These are phyloP conservation scores for Sycophaga agraensis DNA, from an alignment of 1,140 invertebrate genomes.

Conservation along the genomic window DNA sequence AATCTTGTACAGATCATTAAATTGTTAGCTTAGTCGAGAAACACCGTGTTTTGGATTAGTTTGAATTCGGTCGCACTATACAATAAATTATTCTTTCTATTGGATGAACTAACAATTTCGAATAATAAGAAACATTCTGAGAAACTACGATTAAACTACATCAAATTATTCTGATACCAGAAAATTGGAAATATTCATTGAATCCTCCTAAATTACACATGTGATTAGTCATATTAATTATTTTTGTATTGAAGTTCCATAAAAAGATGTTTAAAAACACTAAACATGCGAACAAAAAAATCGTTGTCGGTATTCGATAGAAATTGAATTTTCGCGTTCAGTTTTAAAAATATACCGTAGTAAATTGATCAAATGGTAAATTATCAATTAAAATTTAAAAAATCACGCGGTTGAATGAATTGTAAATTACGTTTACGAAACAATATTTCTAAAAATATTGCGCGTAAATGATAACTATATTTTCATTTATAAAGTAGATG, in stretches of 20 bases:
- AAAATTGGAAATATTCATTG: no score
- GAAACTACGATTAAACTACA: constrained; percentile 9
- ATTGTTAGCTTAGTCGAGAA: constrained; percentile 5
- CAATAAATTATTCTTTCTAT: not conserved
- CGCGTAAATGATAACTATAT: not conserved
- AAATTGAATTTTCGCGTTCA: not conserved
- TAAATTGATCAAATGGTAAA: not conserved
- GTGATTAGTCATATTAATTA: constrained; percentile 13
- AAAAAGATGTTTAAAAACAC: not conserved
- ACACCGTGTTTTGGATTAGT: not conserved
- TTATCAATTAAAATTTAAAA: not conserved
- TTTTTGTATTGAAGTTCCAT: constrained; percentile 21
- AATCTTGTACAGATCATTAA: constrained; percentile 4
- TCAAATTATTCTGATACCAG: no score
- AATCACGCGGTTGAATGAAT: not conserved
- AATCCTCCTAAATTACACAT: no score
- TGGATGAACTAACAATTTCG: not conserved
- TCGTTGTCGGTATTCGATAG: constrained; percentile 3
- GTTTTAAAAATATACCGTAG: not conserved
- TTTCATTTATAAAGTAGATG: not conserved
- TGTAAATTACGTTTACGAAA: constrained; percentile 2
- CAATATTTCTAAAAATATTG: not conserved
- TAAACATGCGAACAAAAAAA: not conserved
- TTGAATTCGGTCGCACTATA: not conserved
- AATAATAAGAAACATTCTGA: not conserved